A percentile compares a stretch with the other conserved stretches of the same genome.
Conservation (phyloP, 2,113 vertebrate species). For the Pardalotus punctatus region DNA sequence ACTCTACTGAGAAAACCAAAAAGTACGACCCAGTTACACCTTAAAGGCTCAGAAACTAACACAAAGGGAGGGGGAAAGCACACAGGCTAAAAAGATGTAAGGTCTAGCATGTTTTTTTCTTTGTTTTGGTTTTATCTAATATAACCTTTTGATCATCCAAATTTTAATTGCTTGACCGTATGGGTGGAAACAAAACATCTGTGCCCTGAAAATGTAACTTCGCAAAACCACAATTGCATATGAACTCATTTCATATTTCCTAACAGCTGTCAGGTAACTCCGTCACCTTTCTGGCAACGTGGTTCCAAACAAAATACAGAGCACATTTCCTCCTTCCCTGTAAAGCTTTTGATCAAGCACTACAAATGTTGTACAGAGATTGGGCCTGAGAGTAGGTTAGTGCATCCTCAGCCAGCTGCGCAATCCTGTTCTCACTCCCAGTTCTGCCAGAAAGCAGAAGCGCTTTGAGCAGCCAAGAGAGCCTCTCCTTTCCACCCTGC, state of each 20-base stretch:
- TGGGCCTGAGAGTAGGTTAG: not conserved
- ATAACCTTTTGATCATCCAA: not conserved
- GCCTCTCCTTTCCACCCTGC: not conserved
- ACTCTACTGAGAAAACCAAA: not conserved
- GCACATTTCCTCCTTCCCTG: not conserved
- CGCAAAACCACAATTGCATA: not conserved
- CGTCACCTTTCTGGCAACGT: not conserved
- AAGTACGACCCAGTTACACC: not conserved
- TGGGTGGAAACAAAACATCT: not conserved
- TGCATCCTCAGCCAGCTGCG: not conserved
- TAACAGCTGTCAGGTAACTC: not conserved
- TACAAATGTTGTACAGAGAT: not conserved
- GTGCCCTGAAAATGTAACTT: not conserved
- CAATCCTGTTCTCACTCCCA: not conserved
- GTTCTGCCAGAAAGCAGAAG: not conserved
- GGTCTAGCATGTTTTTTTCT: fast-evolving
- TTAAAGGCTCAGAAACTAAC: not conserved
- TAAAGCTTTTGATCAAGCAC: not conserved
- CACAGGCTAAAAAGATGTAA: not conserved
- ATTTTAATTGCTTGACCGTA: not conserved
- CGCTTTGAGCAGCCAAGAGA: not conserved
- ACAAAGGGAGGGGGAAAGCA: not conserved
- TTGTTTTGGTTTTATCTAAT: not conserved
- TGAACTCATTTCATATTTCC: not conserved
- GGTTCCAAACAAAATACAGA: not conserved